phyloP scores from a whole-genome alignment of 2,113 vertebrate species.

The Donacobius atricapilla region DNA sequence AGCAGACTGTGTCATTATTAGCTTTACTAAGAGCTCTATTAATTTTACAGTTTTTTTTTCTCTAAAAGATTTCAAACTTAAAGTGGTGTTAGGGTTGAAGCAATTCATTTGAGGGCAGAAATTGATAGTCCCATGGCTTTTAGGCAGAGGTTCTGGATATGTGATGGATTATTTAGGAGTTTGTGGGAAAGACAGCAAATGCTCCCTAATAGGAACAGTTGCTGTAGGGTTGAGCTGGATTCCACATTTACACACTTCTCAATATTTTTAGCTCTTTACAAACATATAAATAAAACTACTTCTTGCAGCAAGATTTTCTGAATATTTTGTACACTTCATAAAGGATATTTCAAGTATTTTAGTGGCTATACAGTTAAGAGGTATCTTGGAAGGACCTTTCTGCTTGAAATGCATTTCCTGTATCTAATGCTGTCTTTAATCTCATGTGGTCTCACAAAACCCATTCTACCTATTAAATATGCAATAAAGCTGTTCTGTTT shows the following conservation, averaged over 20 bases:
- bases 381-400: neutral
- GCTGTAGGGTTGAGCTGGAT: neutral
- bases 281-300: neutral
- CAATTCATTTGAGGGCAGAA: neutral
- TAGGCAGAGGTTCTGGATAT: neutral
- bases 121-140: neutral
- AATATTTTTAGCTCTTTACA: neutral
- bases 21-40: neutral
- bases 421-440: conserved; percentile 20
- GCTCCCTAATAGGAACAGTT: neutral
- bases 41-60: neutral
- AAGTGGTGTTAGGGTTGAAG: neutral
- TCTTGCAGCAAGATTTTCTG: neutral
- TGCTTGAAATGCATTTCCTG: conserved; percentile 28
- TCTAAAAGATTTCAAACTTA: neutral
- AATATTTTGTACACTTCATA: neutral
- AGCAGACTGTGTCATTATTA: neutral
- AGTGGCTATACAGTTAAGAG: neutral
- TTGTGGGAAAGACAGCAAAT: neutral
- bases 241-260: neutral
- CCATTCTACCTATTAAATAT: conserved; percentile 36
- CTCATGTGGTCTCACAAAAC: neutral
- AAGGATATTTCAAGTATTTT: neutral
- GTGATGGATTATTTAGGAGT: conserved; percentile 2
- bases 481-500: conserved; percentile 47